A percentile compares a stretch with the other conserved stretches of the same genome.
These are phyloP conservation scores for Notiomystis cincta DNA, from an alignment of 2,113 vertebrate genomes.

Conservation along the genomic window DNA sequence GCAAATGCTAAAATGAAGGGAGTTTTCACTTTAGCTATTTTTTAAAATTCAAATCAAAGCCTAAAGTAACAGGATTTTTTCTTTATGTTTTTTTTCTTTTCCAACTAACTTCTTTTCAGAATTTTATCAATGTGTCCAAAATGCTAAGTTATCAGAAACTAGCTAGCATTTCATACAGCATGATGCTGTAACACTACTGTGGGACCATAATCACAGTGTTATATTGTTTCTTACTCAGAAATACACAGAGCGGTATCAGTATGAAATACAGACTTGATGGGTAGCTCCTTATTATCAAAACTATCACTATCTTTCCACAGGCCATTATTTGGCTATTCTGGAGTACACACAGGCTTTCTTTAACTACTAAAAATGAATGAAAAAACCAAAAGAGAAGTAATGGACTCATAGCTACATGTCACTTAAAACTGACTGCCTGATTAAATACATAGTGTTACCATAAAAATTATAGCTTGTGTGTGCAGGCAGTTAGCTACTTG, in stretches of 20 bases:
- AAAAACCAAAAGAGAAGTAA: background rate
- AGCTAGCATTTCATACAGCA: background rate
- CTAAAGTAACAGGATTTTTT: background rate
- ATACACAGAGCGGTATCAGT: background rate
- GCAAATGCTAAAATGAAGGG: conserved; percentile 1
- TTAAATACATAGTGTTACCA: background rate
- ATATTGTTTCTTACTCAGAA: conserved; percentile 28
- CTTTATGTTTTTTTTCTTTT: background rate
- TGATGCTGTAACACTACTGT: background rate
- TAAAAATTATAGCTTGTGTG: background rate
- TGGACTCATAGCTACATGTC: background rate
- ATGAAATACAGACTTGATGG: background rate
- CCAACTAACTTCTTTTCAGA: background rate
- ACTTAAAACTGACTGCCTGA: background rate
- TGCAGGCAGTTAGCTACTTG: background rate
- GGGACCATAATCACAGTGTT: background rate
- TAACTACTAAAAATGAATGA: background rate
- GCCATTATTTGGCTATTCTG: background rate
- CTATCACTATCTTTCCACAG: background rate
- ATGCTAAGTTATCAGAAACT: conserved; percentile 21
- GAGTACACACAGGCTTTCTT: background rate
- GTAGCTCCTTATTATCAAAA: conserved; percentile 9
- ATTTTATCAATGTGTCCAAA: background rate
- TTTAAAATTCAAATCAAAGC: background rate
- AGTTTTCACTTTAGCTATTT: background rate